Base-by-base conservation (phyloP, 2,113 vertebrate species). In the Zosterops japonicus region DNA sequence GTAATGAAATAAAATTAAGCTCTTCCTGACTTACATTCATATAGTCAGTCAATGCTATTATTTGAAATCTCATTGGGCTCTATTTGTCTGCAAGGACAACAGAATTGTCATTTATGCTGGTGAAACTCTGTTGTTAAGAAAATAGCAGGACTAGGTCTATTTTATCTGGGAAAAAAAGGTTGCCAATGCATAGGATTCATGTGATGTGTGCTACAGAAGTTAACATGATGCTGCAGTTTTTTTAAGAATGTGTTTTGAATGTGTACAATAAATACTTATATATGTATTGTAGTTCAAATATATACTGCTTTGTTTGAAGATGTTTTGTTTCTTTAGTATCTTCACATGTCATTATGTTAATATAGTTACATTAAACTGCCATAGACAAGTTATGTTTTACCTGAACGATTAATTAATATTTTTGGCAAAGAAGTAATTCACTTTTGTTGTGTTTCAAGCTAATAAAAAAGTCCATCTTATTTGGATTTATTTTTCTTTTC, bases 1-100 rank as follows among this genome's bases (percentile, higher is more conserved):
- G 28, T 75, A 89, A 82, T 93, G 78, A 81, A 95, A 89, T 87
- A 86, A 93, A 94, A 91, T 86, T 91, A 93, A 95, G 57, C 60
- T 84, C 49, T 91, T 41, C 14, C 42, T 86, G 79, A 75, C 60
- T 92, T 90, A 24, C 1, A 63, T 89, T 94, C 56, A 17, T 70
- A 35, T 70, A 90, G 83, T 81, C 88, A 93, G 56, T 90, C 72
- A 95, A 14, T 3, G 27, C 47, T 81, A 44, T 86, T 90, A 81
- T 77, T 92, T 89, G 72, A 96, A 95, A 92, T 92, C 52, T 87
- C 39, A 81, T 85, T 88, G 72, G 42, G 52, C n/a, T 93, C 36
- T 64, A 19, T 95, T 87, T 94, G 41, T 83, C 60, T 93, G 64
- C 31, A 84, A 60, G 65, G 60, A 92, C 83, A 91, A 82, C 60